Conservation (phyloP, 2,113 vertebrate genomes). For the Hemiprocne comata region DNA sequence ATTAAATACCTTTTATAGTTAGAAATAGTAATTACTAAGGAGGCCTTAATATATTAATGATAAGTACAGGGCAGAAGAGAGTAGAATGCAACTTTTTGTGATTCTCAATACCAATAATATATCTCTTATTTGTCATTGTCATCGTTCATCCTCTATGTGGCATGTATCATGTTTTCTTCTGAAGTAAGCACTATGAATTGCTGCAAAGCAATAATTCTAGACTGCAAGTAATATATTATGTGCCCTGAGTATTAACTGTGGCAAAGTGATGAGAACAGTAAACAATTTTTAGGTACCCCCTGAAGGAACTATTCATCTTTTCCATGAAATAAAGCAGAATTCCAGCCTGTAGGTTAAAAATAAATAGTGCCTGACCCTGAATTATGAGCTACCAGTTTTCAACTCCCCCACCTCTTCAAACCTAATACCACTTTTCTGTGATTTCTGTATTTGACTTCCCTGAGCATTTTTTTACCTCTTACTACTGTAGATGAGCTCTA, state of each 20-base stretch:
- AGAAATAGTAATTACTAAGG: background rate
- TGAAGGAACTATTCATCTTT: constrained; percentile 58
- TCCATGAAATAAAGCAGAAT: constrained; percentile 38
- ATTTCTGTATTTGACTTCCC: constrained; percentile 36
- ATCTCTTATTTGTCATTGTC: constrained; percentile 13
- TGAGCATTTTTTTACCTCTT: background rate
- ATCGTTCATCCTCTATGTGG: constrained; percentile 39
- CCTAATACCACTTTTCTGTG: background rate
- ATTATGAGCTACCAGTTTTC: constrained; percentile 44
- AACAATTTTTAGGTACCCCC: constrained; percentile 59
- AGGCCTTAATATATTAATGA: background rate
- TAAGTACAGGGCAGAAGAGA: background rate
- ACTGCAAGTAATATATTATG: constrained; percentile 60
- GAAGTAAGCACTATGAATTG: constrained; percentile 44
- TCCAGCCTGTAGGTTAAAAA: constrained; percentile 36
- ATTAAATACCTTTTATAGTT: background rate
- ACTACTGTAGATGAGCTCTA: background rate
- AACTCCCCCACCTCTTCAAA: constrained; percentile 14
- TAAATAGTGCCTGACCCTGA: constrained; percentile 37
- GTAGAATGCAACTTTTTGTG: background rate
- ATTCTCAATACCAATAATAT: constrained; percentile 6
- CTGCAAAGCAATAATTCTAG: constrained; percentile 64
- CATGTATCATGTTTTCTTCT: constrained; percentile 55
- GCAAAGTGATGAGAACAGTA: constrained; percentile 63
- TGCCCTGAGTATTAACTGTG: constrained; percentile 48